Base-by-base conservation (phyloP, 2,113 vertebrate species). In the Odocoileus virginianus region DNA sequence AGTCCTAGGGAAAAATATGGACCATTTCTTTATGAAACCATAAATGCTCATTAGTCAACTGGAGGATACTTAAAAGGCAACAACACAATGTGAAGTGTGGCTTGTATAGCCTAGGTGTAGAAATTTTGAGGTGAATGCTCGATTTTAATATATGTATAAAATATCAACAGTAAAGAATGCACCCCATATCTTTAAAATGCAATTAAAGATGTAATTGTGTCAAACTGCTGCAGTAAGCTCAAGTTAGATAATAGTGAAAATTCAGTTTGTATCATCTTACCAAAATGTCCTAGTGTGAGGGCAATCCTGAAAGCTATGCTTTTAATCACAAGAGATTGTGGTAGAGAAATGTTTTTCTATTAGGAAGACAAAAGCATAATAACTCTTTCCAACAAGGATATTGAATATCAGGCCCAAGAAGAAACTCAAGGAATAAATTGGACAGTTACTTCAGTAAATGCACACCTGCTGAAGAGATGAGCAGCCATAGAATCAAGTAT, bases 21-120 rank as follows among this genome's bases (percentile, higher is more conserved):
- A 61, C 57, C 27, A 11, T 94, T 97, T 97, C 50, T 97, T 98
- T 97, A 98, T 67, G 96, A 98, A 98, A 94, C 40, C 96, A 83
- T 94, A 96, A 93, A 81, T 93, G 92, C 86, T 98, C 95, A 97
- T 96, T 54, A 96, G 30, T 12, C 94, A 11, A 91, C 97, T 95
- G 17, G 94, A 87, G 30, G 87, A 97, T 45, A 97, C 71, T 83
- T 95, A 94, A 95, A 97, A 89, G 87, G 47, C 60, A 97, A 96
- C 71, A n/a, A 50, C 33, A 94, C 47, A 27, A 84, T 71, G 47
- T 78, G 25, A 97, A 91, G 21, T 64, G 89, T 95, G 83, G 93
- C 27, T 76, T 79, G 19, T 3, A 25, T 52, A 90, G 64, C 45
- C 96, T 92, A 95, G 82, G 21, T 60, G 10, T 58, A 87, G 8